phyloP scores from a whole-genome alignment of 2,888 invertebrate genomes.

The Drosophila putrida region DNA sequence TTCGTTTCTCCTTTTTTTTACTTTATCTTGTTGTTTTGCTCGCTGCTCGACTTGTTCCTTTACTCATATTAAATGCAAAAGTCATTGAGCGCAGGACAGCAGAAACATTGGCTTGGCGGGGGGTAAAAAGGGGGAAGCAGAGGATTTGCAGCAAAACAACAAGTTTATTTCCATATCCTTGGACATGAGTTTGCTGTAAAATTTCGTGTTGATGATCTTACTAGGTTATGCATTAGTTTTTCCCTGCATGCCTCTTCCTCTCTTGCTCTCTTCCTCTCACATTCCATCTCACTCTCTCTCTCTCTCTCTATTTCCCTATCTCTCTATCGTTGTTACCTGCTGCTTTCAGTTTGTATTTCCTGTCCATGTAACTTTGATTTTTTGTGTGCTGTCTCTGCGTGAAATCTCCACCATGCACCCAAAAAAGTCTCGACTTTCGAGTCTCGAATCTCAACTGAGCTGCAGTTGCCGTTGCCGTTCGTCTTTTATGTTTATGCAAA shows the following conservation, averaged over 20 bases:
- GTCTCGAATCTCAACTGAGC: constrained; percentile 24
- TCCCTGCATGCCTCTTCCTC: constrained; percentile 35
- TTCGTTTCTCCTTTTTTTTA: constrained; percentile 9
- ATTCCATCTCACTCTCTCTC: background rate
- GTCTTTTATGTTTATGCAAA: constrained; percentile 81
- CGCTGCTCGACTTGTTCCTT: constrained; percentile 46
- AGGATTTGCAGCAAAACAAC: constrained; percentile 67
- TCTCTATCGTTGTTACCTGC: constrained; percentile 41
- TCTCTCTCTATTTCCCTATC: constrained; percentile 5
- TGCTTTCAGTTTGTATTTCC: constrained; percentile 54
- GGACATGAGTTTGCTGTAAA: constrained; percentile 81
- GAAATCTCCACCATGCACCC: constrained; percentile 67
- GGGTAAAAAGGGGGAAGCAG: constrained; percentile 9
- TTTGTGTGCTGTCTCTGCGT: constrained; percentile 71
- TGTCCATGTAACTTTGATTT: constrained; percentile 73
- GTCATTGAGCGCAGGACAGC: constrained; percentile 77
- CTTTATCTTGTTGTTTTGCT: constrained; percentile 35
- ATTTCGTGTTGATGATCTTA: constrained; percentile 83
- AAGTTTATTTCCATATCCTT: constrained; percentile 80
- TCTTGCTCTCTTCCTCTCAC: background rate
- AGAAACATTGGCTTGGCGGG: constrained; percentile 5
- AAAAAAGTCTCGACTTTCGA: constrained; percentile 42
- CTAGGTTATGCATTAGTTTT: constrained; percentile 83
- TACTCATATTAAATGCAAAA: constrained; percentile 82
- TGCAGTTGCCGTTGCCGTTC: constrained; percentile 49